A percentile compares a stretch with the other conserved stretches of the same genome.
Evolutionary conservation across 2,113 vertebrate genomes (phyloP).

Genomic region (Crotalus horridus): DNA sequence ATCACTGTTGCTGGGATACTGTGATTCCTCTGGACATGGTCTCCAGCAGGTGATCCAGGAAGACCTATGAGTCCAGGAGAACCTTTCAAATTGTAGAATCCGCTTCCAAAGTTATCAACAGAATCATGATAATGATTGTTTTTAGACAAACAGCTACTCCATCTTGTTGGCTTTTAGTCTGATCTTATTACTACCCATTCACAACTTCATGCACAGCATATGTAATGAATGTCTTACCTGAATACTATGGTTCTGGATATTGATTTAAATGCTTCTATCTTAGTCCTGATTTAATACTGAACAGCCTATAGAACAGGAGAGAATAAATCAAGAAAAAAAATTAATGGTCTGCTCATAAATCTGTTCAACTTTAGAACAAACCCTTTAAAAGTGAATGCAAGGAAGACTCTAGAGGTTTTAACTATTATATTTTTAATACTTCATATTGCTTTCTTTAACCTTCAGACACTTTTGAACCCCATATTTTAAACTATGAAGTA

Average conservation of each 20-base stretch:
- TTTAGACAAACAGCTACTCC: neutral
- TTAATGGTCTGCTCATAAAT: neutral
- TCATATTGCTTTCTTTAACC: neutral
- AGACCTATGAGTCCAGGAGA: neutral
- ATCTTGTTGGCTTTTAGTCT: neutral
- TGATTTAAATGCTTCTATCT: constrained; percentile 19
- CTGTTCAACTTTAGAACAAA: neutral
- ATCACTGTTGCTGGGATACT: neutral
- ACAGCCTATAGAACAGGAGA: neutral
- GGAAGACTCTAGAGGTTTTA: neutral
- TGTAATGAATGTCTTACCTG: constrained; percentile 6
- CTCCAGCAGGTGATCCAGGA: neutral
- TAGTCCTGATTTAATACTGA: constrained; percentile 12
- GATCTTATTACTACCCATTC: neutral
- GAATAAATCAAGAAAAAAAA: neutral
- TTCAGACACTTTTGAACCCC: neutral
- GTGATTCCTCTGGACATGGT: neutral
- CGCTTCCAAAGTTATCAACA: neutral
- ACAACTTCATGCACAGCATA: neutral
- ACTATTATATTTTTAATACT: neutral
- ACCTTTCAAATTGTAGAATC: neutral
- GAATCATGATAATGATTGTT: neutral
- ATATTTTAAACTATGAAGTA: neutral
- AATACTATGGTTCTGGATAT: constrained; percentile 15
- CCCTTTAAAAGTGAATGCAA: neutral